Base-by-base conservation (phyloP, 2,888 invertebrate genomes). In the Eulithis prunata region DNA sequence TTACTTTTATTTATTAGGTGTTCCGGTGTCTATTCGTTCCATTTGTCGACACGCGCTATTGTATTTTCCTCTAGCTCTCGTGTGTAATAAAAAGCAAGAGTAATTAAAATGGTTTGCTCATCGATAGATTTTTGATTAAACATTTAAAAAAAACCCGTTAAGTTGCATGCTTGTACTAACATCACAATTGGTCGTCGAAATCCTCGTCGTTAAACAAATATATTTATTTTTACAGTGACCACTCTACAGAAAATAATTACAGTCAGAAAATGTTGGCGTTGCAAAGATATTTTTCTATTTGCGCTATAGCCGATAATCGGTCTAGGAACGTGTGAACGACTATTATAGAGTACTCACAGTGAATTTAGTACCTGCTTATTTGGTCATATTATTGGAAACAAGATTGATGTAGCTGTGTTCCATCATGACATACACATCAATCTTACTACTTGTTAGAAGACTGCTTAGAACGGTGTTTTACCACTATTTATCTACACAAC, bases 161-260 rank as follows among this genome's bases (percentile, higher is more conserved):
- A 76, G 71, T 75, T 83, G 86, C 83, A 86, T 87, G 85, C 78
- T 75, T 80, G 79, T 80, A 76, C 80, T 78, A 76, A 71, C 76
- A 75, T 72, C 66, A 69, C 51, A 69, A 65, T 65, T 66, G 64
- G 70, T 68, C 67, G 70, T 56, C 66, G 53, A 81, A 80, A 82
- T 74, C 75, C 77, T 84, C 85, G 81, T 81, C 82, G 85, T 87
- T 90, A 90, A 90, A 91, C 84, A 78, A 88, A 85, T 90, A 86
- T 88, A 90, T 93, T 93, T 93, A 85, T 93, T 91, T 92, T 93
- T 93, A 91, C 93, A 93, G 92, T 92, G 91, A 84, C 90, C 79
- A 82, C 90, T 89, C 93, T 84, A 89, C 92, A 90, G 90, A 89
- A 88, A 88, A 85, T 89, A 85, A 75, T 92, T 85, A 86, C 89